Evolutionary conservation across 2,113 vertebrate genomes (phyloP), one percentile per base, ranked within the genome.

Genomic region (Scomber scombrus): DNA sequence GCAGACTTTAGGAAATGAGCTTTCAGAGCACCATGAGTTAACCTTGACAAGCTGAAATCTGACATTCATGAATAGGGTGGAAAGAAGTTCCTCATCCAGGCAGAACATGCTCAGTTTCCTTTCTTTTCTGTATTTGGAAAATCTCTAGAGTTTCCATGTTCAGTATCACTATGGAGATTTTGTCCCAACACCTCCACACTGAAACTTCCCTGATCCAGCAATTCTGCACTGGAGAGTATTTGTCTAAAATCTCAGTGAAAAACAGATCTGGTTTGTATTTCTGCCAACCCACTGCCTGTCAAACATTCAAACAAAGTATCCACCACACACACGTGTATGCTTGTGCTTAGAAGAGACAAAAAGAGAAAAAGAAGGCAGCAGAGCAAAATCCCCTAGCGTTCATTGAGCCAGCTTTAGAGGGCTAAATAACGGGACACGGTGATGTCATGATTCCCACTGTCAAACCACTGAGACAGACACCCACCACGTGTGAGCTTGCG

Each of bases 401-500:
- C 62, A 80, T 12, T 77, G 16, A 70, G 73, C 49, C 21, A 34
- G 74, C 43, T 85, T 76, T 78, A 29, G 62, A 77, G 57, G 52
- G 54, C 56, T 69, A 75, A 87, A 72, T 80, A 78, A 71, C 69
- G 65, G 74, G 46, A 52, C 23, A 43, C 1, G 15, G 74, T 89
- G 83, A 92, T 81, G 82, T 84, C 82, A 92, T 79, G 51, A 81
- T 88, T 86, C 81, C 64, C 60, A 78, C 81, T 78, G 86, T 81
- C 84, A 81, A 58, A 73, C 76, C 68, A n/a, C 23, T 19, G 60
- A 60, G 63, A 72, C 21, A 73, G 45, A 80, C 47, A 74, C 71
- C 31, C 51, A 73, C 46, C 67, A 9, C 3, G 23, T 50, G 9
- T 11, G n/a, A 63, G 52, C 73, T 43, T 68, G 58, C 40, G 34